These are phyloP conservation scores for Sabatieria punctata DNA, from an alignment of 2,888 invertebrate genomes.

Conservation along the genomic window DNA sequence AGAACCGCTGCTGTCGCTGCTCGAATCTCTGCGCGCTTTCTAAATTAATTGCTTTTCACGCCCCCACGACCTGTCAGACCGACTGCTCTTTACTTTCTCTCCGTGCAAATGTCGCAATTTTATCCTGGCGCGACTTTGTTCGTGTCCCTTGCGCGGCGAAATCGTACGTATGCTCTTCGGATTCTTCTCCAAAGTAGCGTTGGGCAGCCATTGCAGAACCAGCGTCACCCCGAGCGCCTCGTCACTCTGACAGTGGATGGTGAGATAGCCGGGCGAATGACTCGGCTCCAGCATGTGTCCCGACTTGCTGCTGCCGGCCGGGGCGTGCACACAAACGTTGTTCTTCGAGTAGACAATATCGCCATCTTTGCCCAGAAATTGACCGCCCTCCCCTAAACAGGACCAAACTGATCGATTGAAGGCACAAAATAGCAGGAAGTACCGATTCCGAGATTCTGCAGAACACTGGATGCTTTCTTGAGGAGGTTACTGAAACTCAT, in stretches of 20 bases:
- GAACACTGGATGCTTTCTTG: background rate
- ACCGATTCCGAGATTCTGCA: conserved; percentile 16
- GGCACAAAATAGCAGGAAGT: no score
- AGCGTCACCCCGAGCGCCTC: conserved; percentile 48
- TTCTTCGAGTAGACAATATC: conserved; percentile 53
- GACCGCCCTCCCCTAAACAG: background rate
- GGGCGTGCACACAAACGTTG: conserved; percentile 91
- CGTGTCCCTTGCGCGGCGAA: background rate
- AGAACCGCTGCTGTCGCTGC: no score
- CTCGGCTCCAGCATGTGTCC: conserved; percentile 60
- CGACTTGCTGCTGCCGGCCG: conserved; percentile 45
- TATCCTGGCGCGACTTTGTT: no score
- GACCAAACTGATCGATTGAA: no score
- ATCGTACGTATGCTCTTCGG: conserved; percentile 45
- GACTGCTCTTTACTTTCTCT: background rate
- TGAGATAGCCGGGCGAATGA: conserved; percentile 84
- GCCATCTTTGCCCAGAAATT: conserved; percentile 34
- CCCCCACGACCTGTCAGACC: no score
- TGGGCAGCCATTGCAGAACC: conserved; percentile 84
- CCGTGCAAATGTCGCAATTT: conserved; percentile 6
- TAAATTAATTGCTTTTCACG: no score
- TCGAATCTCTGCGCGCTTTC: no score
- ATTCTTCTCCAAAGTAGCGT: conserved; percentile 66
- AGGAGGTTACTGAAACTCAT: conserved; percentile 4
- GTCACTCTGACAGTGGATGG: conserved; percentile 47